Conservation (phyloP, 2,888 invertebrate species). For the Parnassius glacialis region DNA sequence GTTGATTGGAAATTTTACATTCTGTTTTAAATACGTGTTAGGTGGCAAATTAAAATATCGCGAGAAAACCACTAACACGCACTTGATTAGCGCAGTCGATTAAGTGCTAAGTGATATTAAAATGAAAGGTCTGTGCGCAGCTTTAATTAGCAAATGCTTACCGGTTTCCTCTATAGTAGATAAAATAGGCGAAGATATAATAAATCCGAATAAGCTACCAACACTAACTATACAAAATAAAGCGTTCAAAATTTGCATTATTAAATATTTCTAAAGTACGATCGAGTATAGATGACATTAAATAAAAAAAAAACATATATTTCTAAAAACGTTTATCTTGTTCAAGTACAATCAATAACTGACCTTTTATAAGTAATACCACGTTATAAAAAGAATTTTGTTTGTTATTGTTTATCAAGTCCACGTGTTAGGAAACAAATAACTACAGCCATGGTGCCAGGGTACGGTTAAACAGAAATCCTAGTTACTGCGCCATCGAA, state of each 20-base stretch:
- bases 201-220: not conserved
- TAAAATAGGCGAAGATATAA: constrained; percentile 5
- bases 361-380: constrained; percentile 3
- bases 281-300: not conserved
- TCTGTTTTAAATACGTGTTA: no score
- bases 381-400: constrained; percentile 12
- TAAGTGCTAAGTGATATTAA: no score
- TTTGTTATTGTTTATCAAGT: constrained; percentile 2
- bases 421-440: constrained; percentile 14
- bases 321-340: not conserved
- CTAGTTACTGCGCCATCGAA: constrained; percentile 15
- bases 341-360: constrained; percentile 1
- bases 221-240: not conserved
- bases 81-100: no score
- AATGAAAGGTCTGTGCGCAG: not conserved
- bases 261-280: not conserved
- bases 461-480: constrained; percentile 15
- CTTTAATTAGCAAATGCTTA: not conserved
- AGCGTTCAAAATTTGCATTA: not conserved
- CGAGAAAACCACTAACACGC: no score
- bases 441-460: constrained; percentile 7
- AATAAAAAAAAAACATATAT: no score
- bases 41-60: no score
- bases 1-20: no score
- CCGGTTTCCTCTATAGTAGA: constrained; percentile 16